Evolutionary conservation across 2,888 invertebrate genomes (phyloP).

Genomic region (Cataglyphis albicans): DNA sequence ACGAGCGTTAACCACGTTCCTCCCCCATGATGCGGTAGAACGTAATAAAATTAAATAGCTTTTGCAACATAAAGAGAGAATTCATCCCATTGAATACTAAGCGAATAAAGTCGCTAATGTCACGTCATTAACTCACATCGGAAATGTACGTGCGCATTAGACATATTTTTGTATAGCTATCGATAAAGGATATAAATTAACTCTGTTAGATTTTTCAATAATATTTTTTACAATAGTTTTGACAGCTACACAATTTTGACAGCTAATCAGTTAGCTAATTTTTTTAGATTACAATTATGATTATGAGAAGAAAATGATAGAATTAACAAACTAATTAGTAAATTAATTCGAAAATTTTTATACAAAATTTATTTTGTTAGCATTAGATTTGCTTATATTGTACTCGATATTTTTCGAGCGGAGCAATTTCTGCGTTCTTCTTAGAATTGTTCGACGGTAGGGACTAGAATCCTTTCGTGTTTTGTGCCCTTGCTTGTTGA

Average conservation of each 20-base stretch:
- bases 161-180: neutral
- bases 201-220: neutral
- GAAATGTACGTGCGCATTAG: conserved; percentile 20
- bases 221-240: conserved; percentile 10
- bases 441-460: conserved; percentile 43
- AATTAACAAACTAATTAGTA: neutral
- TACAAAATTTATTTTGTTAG: neutral
- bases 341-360: neutral
- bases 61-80: neutral
- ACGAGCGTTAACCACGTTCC: conserved; percentile 25
- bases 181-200: neutral
- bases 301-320: neutral
- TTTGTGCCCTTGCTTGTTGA: conserved; percentile 50
- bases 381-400: neutral
- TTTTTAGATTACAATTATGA: neutral
- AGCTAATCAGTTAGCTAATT: neutral
- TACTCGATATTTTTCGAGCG: neutral
- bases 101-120: conserved; percentile 46
- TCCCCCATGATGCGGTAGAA: neutral
- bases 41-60: conserved; percentile 37
- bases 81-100: conserved; percentile 9
- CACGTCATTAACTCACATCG: conserved; percentile 38
- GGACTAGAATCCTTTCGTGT: conserved; percentile 37
- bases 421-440: conserved; percentile 47
- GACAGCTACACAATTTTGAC: too few species aligned